Percentiles rank a stretch among this genome's conserved stretches.
These are phyloP conservation scores for Drosophila borborema DNA, from an alignment of 2,888 invertebrate genomes.

Conservation along the genomic window DNA sequence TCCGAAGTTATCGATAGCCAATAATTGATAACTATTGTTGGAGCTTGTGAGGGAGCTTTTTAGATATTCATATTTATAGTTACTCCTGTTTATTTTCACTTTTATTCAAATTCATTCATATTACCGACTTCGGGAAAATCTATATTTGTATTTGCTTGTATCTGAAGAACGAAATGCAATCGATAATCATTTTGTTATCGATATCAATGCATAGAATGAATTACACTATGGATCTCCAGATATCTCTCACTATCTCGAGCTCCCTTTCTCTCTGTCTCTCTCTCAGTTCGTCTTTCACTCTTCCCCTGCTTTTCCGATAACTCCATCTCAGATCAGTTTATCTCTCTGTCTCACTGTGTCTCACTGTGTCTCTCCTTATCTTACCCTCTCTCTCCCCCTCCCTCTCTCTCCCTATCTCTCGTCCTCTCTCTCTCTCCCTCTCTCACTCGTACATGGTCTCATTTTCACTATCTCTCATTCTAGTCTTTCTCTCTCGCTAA, in stretches of 20 bases:
- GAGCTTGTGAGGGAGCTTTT: neutral
- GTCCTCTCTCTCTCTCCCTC: neutral
- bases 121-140: too few relatives aligned
- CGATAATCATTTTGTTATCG: neutral
- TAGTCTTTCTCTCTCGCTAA: neutral
- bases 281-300: too few relatives aligned
- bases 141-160: too few relatives aligned
- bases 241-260: neutral
- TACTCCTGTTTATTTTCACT: too few relatives aligned
- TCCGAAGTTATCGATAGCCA: neutral
- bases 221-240: too few relatives aligned
- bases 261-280: neutral
- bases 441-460: too few relatives aligned
- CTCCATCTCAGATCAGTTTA: too few relatives aligned
- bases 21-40: neutral
- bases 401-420: neutral
- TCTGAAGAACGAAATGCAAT: neutral
- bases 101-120: too few relatives aligned
- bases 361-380: neutral
- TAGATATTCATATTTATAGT: too few relatives aligned
- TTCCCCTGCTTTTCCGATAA: too few relatives aligned
- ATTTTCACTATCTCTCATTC: too few relatives aligned
- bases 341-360: neutral
- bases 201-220: neutral
- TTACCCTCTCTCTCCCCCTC: too few relatives aligned